phyloP scores from a whole-genome alignment of 2,797 vertebrate genomes.

The Galago senegalensis region DNA sequence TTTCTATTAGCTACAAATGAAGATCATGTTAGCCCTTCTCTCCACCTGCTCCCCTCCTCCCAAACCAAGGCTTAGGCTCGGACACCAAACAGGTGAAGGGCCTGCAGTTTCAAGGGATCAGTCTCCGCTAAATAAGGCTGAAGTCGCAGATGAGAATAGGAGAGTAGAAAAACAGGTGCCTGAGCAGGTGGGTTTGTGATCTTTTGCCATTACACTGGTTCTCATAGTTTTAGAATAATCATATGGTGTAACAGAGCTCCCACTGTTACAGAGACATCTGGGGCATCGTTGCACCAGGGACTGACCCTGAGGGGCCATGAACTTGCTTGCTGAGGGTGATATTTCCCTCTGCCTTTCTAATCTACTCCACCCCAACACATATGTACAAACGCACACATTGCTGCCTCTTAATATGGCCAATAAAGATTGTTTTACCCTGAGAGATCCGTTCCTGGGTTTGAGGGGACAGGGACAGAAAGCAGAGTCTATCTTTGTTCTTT shows the following conservation, averaged over 20 bases:
- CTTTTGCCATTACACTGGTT: constrained; percentile 71
- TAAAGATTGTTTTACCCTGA: background rate
- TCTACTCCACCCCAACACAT: background rate
- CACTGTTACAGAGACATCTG: constrained; percentile 71
- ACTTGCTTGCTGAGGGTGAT: constrained; percentile 64
- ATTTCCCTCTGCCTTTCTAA: constrained; percentile 48
- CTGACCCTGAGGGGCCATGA: constrained; percentile 58
- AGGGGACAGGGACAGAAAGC: background rate
- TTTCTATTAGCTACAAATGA: constrained; percentile 14
- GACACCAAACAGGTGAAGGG: constrained; percentile 40
- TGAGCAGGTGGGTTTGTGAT: constrained; percentile 69
- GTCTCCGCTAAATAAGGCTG: constrained; percentile 68
- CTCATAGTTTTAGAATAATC: constrained; percentile 37
- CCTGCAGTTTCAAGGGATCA: constrained; percentile 26
- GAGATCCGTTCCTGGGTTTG: background rate
- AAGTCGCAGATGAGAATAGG: constrained; percentile 54
- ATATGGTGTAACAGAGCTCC: constrained; percentile 60
- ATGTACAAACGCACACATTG: background rate
- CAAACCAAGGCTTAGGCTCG: constrained; percentile 10
- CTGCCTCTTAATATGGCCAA: background rate
- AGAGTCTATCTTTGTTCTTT: constrained; percentile 62
- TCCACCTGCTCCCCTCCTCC: background rate
- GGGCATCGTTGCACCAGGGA: background rate
- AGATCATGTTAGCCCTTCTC: background rate
- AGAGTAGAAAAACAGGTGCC: constrained; percentile 67